Base-by-base conservation (phyloP, 1,140 invertebrate species). In the Acyrthosiphon pisum region DNA sequence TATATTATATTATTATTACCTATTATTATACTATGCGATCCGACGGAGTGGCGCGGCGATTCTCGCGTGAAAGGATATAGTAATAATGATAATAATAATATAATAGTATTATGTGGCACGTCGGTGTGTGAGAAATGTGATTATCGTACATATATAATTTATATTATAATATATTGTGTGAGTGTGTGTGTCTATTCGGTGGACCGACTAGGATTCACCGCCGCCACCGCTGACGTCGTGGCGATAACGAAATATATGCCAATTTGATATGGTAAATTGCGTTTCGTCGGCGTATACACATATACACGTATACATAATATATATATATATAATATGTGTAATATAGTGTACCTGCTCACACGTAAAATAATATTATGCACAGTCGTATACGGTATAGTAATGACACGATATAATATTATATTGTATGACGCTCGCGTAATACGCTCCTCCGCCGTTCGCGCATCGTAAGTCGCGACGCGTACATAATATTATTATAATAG, bases 331-430 rank as follows among this genome's bases (percentile, higher is more conserved):
- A 48, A 8, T 22, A 20, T 53, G 46, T 53, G 22, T 23, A 6
- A 76, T 76, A 76, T n/a, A 68, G 26, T 68, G 30, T 76, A 76
- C 60, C 60, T n/a, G 60, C n/a, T 76, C 60, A 76, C 60, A 76
- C 60, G 60, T 76, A 76, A 76, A 76, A n/a, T 76, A 76, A 76
- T 76, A n/a, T 76, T 76, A 37, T 83, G 81, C 37, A 41, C 81
- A 22, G 81, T 83, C 35, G 35, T 37, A 83, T 83, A 37, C 37
- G 81, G 37, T 23, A 37, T 86, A 41, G 44, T 86, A 84, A 23
- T 26, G 22, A 22, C 7, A 20, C 14, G 48, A 53, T 53, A 22
- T 1, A 14, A 18, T 50, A 18, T 50, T 2, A 84, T 41, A 14
- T 22, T 6, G 4, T 30, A 68, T 60, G 11, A 14, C 26, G 30